These are phyloP conservation scores for Scaptomyza parva DNA, from an alignment of 2,888 invertebrate species.

Conservation along the genomic window DNA sequence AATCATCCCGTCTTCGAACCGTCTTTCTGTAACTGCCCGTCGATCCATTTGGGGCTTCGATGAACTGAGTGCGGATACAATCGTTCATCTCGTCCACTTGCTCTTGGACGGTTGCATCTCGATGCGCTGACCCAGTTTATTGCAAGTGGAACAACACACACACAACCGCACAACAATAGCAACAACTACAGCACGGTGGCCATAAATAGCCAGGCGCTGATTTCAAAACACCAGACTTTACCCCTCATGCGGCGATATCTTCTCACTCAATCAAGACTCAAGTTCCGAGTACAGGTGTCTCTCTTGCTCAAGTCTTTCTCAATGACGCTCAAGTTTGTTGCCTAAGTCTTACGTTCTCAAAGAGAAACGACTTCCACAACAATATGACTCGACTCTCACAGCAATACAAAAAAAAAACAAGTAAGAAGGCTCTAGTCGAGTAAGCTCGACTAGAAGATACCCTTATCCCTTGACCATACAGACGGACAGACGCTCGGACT, in stretches of 20 bases:
- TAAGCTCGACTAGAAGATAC: too few relatives aligned
- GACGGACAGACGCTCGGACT: too few relatives aligned
- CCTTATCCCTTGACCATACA: too few relatives aligned
- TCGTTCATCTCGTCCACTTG: slow-evolving; percentile 47
- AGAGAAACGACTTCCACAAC: slow-evolving; percentile 49
- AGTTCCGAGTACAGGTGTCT: slow-evolving; percentile 73
- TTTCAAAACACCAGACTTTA: slow-evolving; percentile 48
- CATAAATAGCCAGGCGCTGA: slow-evolving; percentile 67
- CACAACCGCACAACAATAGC: slow-evolving; percentile 39
- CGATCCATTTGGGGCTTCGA: slow-evolving; percentile 35
- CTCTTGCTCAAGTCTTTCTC: slow-evolving; percentile 78
- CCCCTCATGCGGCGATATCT: slow-evolving; percentile 37
- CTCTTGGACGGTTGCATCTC: slow-evolving; percentile 47
- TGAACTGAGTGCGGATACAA: slow-evolving; percentile 35
- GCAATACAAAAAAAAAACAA: not conserved
- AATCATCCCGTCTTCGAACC: slow-evolving; percentile 16
- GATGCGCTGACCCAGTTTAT: slow-evolving; percentile 80
- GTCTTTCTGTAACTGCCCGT: slow-evolving; percentile 2
- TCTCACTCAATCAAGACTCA: slow-evolving; percentile 53
- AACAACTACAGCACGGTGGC: slow-evolving; percentile 48
- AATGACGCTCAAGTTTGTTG: slow-evolving; percentile 69
- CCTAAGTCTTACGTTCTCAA: slow-evolving; percentile 80
- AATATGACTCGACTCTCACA: slow-evolving; percentile 34
- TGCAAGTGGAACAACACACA: slow-evolving; percentile 81
- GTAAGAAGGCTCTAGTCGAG: not conserved